These are phyloP conservation scores for Morus bassanus DNA, from an alignment of 2,797 vertebrate genomes.

Conservation along the genomic window DNA sequence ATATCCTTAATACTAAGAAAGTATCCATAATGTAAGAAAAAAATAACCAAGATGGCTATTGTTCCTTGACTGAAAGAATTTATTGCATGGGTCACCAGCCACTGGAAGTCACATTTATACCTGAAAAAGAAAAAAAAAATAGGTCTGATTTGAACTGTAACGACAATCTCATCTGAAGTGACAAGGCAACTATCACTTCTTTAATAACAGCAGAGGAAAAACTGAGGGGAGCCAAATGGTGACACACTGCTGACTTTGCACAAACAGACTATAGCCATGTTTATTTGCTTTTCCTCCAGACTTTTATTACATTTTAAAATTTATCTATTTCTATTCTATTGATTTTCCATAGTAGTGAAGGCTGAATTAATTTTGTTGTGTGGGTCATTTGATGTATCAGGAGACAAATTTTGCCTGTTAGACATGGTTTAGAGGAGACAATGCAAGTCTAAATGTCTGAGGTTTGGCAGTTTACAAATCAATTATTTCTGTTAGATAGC, in stretches of 20 bases:
- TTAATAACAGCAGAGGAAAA: neutral
- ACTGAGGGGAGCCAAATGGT: neutral
- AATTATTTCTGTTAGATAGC: slow-evolving; percentile 64
- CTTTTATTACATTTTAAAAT: slow-evolving; percentile 29
- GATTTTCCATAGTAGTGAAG: slow-evolving; percentile 15
- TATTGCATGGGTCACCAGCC: neutral
- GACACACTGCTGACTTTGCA: neutral
- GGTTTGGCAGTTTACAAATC: slow-evolving; percentile 68
- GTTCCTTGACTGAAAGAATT: neutral
- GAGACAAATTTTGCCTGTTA: slow-evolving; percentile 54
- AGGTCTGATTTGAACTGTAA: neutral
- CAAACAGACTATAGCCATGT: neutral
- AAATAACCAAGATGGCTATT: neutral
- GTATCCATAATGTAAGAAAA: neutral
- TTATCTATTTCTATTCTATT: slow-evolving; percentile 36
- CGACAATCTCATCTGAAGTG: neutral
- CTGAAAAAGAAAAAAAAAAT: neutral
- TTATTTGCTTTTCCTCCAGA: neutral
- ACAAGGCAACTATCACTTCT: neutral
- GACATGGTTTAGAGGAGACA: slow-evolving; percentile 54
- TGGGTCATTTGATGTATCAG: slow-evolving; percentile 14
- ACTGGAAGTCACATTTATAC: accelerated
- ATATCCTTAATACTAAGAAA: neutral
- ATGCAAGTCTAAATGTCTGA: slow-evolving; percentile 47
- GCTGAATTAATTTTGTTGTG: slow-evolving; percentile 42